Evolutionary conservation across 1,140 invertebrate genomes (phyloP).

Genomic region (Orius laevigatus): DNA sequence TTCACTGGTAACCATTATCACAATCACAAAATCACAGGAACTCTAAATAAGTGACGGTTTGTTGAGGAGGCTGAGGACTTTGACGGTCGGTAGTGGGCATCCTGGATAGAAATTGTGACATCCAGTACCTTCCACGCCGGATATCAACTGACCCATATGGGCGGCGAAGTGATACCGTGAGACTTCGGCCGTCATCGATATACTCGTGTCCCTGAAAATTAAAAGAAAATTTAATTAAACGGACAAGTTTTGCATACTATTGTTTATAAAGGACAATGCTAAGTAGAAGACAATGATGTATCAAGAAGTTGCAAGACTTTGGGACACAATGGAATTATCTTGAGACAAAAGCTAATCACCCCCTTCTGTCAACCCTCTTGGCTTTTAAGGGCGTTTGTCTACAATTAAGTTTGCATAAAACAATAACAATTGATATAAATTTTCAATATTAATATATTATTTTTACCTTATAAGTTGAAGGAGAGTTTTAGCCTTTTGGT

Average conservation of each 20-base stretch:
- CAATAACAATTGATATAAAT: slow-evolving; percentile 1
- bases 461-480: slow-evolving; percentile 50
- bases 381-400: no score
- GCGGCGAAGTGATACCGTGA: slow-evolving; percentile 63
- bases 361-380: no score
- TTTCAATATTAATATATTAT: background rate
- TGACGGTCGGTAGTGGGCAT: slow-evolving; percentile 44
- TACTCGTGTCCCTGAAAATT: slow-evolving; percentile 38
- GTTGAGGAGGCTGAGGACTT: slow-evolving; percentile 50
- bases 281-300: no score
- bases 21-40: no score
- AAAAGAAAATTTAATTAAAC: slow-evolving; percentile 20
- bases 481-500: slow-evolving; percentile 50
- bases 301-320: no score
- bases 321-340: no score
- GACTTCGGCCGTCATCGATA: slow-evolving; percentile 39
- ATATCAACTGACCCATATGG: slow-evolving; percentile 63
- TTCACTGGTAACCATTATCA: slow-evolving; percentile 22
- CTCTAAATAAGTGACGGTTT: slow-evolving; percentile 24
- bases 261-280: no score
- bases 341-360: no score
- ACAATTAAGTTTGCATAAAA: no score
- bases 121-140: slow-evolving; percentile 48
- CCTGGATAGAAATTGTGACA: slow-evolving; percentile 55
- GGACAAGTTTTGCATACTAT: background rate